Evolutionary conservation across 2,888 invertebrate genomes (phyloP).

Genomic region (Synergus gifuensis): DNA sequence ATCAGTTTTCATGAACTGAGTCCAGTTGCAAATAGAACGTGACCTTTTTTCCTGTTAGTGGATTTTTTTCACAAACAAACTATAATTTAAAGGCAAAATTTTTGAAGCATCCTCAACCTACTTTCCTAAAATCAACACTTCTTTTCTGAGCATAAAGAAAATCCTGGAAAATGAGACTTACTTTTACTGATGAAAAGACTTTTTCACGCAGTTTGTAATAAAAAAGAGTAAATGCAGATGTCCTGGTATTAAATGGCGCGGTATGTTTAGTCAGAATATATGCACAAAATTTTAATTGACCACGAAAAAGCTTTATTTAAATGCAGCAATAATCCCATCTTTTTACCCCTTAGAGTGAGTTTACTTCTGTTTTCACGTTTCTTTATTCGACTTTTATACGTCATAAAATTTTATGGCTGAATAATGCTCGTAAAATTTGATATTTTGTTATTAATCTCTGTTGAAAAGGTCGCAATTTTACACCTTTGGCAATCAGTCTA

Average conservation of each 20-base stretch:
- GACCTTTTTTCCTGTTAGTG: background rate
- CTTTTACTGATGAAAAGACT: conserved; percentile 12
- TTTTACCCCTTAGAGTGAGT: background rate
- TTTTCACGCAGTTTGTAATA: background rate
- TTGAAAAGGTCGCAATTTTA: background rate
- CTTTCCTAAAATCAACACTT: conserved; percentile 20
- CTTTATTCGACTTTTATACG: background rate
- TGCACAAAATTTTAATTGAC: background rate
- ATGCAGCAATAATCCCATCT: background rate
- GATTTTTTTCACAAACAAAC: background rate
- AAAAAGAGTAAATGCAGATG: conserved; percentile 13
- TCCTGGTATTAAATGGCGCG: background rate
- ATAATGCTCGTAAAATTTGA: background rate
- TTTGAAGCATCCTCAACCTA: conserved; percentile 35
- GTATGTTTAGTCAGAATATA: background rate
- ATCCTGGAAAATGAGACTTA: conserved; percentile 5
- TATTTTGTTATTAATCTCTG: background rate
- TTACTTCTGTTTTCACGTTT: background rate
- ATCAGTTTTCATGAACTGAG: background rate
- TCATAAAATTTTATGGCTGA: background rate
- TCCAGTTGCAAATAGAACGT: background rate
- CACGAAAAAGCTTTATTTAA: background rate
- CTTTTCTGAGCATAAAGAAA: conserved; percentile 2
- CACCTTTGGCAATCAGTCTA: too few species aligned
- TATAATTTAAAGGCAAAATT: background rate